These are phyloP conservation scores for Camponotus floridanus DNA, from an alignment of 1,140 invertebrate species.

Conservation along the genomic window DNA sequence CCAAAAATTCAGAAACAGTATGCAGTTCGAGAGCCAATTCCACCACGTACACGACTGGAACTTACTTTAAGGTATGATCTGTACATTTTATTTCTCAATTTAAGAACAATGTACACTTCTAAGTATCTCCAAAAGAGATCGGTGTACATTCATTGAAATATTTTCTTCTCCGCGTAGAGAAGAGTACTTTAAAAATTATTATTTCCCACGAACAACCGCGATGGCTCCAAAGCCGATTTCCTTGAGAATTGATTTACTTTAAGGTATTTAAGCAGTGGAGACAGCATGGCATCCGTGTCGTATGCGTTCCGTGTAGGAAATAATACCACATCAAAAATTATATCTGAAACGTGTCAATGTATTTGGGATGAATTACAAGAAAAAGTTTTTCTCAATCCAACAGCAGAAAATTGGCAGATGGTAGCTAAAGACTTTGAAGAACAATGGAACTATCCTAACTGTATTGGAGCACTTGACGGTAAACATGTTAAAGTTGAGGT, in stretches of 20 bases:
- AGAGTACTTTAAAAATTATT: too few relatives aligned
- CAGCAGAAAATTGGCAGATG: neutral
- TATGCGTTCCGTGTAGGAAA: neutral
- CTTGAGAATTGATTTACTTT: too few relatives aligned
- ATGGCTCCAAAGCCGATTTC: too few relatives aligned
- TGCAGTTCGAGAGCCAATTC: neutral
- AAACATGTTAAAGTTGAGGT: neutral
- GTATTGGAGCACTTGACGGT: neutral
- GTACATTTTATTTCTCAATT: too few relatives aligned
- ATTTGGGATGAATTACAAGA: neutral
- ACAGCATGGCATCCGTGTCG: neutral
- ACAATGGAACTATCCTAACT: neutral
- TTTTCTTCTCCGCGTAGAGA: too few relatives aligned
- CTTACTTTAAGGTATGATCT: too few relatives aligned
- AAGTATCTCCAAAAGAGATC: too few relatives aligned
- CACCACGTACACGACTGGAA: conserved; percentile 1
- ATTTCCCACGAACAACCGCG: too few relatives aligned
- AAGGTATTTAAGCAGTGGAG: neutral
- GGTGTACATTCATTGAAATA: too few relatives aligned
- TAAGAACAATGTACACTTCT: too few relatives aligned
- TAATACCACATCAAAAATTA: neutral
- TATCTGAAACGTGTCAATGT: neutral
- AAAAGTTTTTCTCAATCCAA: neutral
- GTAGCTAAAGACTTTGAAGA: neutral
- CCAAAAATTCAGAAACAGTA: conserved; percentile 13